Base-by-base conservation (phyloP, 2,113 vertebrate species). In the Mesocricetus auratus region DNA sequence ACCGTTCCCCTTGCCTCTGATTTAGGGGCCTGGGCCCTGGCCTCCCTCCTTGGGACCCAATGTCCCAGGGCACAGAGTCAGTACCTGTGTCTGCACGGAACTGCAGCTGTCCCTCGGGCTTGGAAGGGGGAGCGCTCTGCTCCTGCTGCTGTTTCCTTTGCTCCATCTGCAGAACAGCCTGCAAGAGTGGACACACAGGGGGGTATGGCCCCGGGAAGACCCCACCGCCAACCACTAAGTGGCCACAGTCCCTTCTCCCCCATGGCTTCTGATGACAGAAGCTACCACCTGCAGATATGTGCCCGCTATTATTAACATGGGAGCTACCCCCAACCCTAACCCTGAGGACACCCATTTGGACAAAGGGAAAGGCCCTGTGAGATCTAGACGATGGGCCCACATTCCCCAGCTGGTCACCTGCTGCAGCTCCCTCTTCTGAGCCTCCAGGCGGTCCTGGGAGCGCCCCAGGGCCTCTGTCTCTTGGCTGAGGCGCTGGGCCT, bases 111-210 rank as follows among this genome's bases (percentile, higher is more conserved):
- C 98, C 99, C 0, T 98, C 98, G 0, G 99, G 98, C 50, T 99
- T 98, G 0, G 97, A 90, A 6, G 77, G 97, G 0, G 98, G 98
- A 5, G 97, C 98, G 0, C 64, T 71, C 66, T 60, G 94, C 12
- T 31, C 53, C 26, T 95, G 95, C 1, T 98, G 98, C 17, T 98
- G 98, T 73, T 99, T 99, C 97, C 99, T 98, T 96, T 99, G 99
- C 10, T 99, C 99, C 99, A 99, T 99, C 22, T 99, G 99, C 90
- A 99, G 94, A 1, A 99, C 98, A 0, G 99, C 99, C 99, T 99
- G 56, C 0, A 11, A n/a, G 17, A 17, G 2, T 26, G 42, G 73
- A 22, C 0, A 2, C 56, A 82, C 17, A 50, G 64, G 39, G 42
- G 21, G 1, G n/a, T 16, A 8, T 15, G 39, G n/a, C 0, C 1